Base-by-base conservation (phyloP, 2,797 vertebrate species). In the Hipposideros larvatus region DNA sequence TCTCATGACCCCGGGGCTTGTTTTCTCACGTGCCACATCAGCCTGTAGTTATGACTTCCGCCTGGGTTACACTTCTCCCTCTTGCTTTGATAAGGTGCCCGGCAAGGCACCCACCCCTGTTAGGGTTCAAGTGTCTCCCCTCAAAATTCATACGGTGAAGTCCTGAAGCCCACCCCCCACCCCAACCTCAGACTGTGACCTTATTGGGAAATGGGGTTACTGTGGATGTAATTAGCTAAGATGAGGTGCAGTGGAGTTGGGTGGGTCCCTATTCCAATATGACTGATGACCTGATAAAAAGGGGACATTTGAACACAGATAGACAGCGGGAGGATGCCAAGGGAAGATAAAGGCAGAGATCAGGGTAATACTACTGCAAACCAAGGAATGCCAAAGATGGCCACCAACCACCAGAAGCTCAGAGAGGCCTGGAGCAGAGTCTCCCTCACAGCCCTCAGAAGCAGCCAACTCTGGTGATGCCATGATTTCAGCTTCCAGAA, bases 131-230 rank as follows among this genome's bases (percentile, higher is more conserved):
- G 55, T 48, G 22, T 34, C 6, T 55, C 14, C 22, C 41, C 7
- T n/a, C 66, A 65, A 90, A 71, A 84, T 84, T 75, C 41, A 16
- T 26, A 43, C 16, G 22, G 59, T 65, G n/a, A 83, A 71, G 19
- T 57, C 24, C 37, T 73, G 1, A 61, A 16, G 14, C 14, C 14
- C 48, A 16, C 48, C 48, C 13, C 31, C 11, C 5, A 74, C n/a
- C 16, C n/a, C 34, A 10, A 31, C 7, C 55, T 92, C 75, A 51
- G 24, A 74, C 70, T 7, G 21, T 43, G 11, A 61, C 3, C 21
- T 73, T 65, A 46, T 53, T 87, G 94, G 41, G 59, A 92, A 96
- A 87, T 8, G 65, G 51, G 21, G 68, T 93, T 9, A 19, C 18
- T 73, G 31, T 11, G 55, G 63, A 37, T 59, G 14, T 48, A 66